These are phyloP conservation scores for Nestor notabilis DNA, from an alignment of 2,113 vertebrate genomes.

Conservation along the genomic window DNA sequence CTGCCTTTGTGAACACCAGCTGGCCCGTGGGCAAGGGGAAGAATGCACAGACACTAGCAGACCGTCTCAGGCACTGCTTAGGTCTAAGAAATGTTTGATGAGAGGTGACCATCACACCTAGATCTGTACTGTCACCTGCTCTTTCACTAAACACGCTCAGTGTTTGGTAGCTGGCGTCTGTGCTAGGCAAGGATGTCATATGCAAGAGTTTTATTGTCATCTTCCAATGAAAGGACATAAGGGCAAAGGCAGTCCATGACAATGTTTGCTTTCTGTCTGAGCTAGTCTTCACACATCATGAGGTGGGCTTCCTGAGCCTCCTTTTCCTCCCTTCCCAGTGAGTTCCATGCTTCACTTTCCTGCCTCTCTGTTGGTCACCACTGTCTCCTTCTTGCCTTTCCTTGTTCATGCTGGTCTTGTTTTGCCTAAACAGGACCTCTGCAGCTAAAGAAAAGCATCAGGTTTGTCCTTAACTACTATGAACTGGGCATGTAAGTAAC, in stretches of 20 bases:
- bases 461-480: background rate
- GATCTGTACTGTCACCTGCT: background rate
- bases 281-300: background rate
- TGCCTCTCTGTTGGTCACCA: background rate
- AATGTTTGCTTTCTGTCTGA: background rate
- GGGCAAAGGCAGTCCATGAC: background rate
- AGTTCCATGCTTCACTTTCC: background rate
- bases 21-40: background rate
- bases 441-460: background rate
- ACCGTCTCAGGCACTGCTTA: background rate
- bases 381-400: background rate
- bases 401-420: background rate
- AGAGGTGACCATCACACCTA: background rate
- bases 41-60: rapidly evolving
- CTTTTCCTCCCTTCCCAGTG: background rate
- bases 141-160: background rate
- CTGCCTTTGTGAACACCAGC: background rate
- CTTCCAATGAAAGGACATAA: background rate
- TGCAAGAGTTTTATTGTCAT: background rate
- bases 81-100: background rate
- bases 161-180: background rate
- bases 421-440: background rate
- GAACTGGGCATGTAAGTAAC: background rate
- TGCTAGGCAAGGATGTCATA: background rate
- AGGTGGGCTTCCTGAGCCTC: background rate